Conservation (phyloP, 1,140 invertebrate species). For the Pantala flavescens region DNA sequence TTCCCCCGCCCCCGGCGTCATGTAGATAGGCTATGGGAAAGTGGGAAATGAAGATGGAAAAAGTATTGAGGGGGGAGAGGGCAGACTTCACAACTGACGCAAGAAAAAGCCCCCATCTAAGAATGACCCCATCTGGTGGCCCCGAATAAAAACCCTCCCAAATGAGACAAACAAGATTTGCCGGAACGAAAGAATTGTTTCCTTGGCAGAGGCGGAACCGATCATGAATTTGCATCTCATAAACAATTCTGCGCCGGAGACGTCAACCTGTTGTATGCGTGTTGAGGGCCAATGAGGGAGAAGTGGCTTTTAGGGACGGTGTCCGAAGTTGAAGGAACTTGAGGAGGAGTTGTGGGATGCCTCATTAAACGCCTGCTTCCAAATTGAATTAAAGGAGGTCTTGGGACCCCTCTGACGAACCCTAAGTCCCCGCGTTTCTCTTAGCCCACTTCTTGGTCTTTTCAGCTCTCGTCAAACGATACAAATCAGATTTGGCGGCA, state of each 20-base stretch:
- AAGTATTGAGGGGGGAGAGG: too few species aligned
- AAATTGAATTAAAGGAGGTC: background rate
- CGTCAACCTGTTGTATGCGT: background rate
- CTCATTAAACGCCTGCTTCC: background rate
- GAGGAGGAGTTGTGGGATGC: background rate
- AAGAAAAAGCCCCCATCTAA: too few species aligned
- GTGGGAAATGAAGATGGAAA: too few species aligned
- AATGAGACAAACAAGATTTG: too few species aligned
- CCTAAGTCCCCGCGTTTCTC: background rate
- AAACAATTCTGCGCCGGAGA: background rate
- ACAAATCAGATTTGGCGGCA: background rate
- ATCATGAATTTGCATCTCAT: slow-evolving; percentile 10
- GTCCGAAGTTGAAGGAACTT: background rate
- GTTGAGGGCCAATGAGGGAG: background rate
- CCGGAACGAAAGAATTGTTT: too few species aligned
- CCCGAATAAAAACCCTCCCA: too few species aligned
- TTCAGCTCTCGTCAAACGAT: background rate
- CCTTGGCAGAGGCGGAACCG: background rate
- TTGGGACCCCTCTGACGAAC: background rate
- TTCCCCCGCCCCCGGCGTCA: background rate
- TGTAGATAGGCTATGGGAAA: too few species aligned
- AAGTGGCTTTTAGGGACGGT: background rate
- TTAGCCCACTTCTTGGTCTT: background rate
- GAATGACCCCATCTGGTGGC: too few species aligned
- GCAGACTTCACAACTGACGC: too few species aligned